These are phyloP conservation scores for Trichechus manatus DNA, from an alignment of 2,113 vertebrate species.

Conservation along the genomic window DNA sequence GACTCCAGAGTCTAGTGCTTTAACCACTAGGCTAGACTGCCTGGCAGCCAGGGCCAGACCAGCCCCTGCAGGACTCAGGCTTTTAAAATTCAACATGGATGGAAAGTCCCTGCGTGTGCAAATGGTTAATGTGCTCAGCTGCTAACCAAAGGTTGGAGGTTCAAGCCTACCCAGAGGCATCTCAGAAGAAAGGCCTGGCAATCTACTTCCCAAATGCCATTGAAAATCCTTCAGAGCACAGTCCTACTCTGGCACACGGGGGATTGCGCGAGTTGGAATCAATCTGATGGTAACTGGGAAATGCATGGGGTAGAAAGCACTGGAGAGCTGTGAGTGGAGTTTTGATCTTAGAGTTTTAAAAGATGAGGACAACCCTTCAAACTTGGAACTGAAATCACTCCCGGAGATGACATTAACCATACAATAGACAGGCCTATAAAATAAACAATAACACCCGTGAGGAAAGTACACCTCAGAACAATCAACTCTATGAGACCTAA, in stretches of 20 bases:
- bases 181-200: not conserved
- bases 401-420: no score
- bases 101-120: not conserved
- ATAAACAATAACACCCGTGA: no score
- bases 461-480: no score
- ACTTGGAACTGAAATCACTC: no score
- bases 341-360: not conserved
- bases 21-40: not conserved
- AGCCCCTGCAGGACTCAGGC: not conserved
- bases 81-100: accelerated
- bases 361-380: not conserved
- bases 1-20: not conserved
- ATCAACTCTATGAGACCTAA: no score
- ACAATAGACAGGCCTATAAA: no score
- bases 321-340: accelerated
- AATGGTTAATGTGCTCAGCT: not conserved
- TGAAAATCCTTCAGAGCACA: not conserved
- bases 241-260: not conserved
- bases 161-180: not conserved
- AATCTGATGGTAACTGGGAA: not conserved
- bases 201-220: not conserved
- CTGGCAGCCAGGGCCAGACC: no score
- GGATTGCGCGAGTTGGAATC: not conserved
- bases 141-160: not conserved
- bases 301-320: not conserved